Evolutionary conservation across 2,113 vertebrate species (phyloP), one percentile per base, ranked within the genome.

Genomic region (Piprites chloris): DNA sequence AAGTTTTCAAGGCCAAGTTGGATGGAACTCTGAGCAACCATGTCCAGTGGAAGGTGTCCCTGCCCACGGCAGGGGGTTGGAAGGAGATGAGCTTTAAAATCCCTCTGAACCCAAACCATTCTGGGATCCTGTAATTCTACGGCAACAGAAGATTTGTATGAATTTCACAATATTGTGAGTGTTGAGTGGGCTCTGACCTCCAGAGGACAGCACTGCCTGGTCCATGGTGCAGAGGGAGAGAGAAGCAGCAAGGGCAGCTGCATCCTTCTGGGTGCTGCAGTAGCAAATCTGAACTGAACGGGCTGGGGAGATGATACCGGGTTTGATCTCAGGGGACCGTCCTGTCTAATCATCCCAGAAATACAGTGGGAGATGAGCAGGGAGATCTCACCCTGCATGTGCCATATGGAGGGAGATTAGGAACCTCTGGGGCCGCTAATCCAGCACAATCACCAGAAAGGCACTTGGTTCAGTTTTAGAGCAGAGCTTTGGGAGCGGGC

Each of bases 321-420:
- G 30, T 10, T 28, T 52, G 81, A 9, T 80, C 75, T 81, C 46
- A 0, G 28, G 91, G 72, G 85, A 78, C 15, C 2, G 5, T 19
- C 56, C 86, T 92, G 35, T 66, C 88, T 81, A 12, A 90, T 81
- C 88, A 84, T 79, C 87, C 85, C 20, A 30, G 72, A 56, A 50
- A 83, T n/a, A 86, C 95, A 72, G 61, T 0, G n/a, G 75, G 5
- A 74, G 90, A 94, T 67, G 85, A 90, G 83, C 0, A 9, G 82
- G 93, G 6, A 63, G 90, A 50, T 24, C 75, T n/a, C 17, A 9
- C 73, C 41, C 93, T 52, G 68, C 61, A 0, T 72, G 72, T 33
- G 65, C 87, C 92, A 88, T 81, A 37, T 90, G 90, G 96, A 95
- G 27, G 88, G 83, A 96, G 85, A 86, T 90, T 27, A 65, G 76